Evolutionary conservation across 2,797 vertebrate species (phyloP).

Genomic region (Triplophysa bombifrons): DNA sequence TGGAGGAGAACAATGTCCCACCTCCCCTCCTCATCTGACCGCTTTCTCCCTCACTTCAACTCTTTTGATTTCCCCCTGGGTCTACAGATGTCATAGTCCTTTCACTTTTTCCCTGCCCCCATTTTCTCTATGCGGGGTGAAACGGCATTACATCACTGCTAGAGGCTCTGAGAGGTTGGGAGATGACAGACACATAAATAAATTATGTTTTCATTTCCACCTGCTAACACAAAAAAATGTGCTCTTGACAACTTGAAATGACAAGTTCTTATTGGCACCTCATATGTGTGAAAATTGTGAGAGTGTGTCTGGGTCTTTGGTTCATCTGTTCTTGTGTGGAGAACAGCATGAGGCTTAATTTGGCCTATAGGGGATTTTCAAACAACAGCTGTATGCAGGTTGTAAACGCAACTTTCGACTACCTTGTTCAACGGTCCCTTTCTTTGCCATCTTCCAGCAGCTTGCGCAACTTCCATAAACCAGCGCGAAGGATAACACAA

Average conservation of each 20-base stretch:
- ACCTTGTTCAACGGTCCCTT: conserved; percentile 44
- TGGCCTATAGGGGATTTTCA: conserved; percentile 67
- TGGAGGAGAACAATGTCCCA: conserved; percentile 64
- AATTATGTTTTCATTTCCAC: conserved; percentile 42
- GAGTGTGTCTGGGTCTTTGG: conserved; percentile 47
- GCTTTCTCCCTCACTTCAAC: conserved; percentile 30
- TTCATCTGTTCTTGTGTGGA: conserved; percentile 58
- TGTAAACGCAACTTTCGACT: conserved; percentile 56
- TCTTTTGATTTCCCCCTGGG: conserved; percentile 71
- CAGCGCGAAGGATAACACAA: background rate
- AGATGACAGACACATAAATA: conserved; percentile 60
- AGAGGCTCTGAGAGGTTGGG: conserved; percentile 45
- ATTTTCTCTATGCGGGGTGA: conserved; percentile 72
- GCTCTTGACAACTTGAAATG: background rate
- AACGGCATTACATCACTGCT: conserved; percentile 74
- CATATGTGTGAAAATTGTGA: conserved; percentile 32
- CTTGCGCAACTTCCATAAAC: conserved; percentile 40
- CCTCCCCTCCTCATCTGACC: conserved; percentile 51
- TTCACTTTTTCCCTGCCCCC: conserved; percentile 64
- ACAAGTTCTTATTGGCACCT: background rate
- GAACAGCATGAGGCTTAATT: conserved; percentile 65
- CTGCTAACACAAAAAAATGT: conserved; percentile 27
- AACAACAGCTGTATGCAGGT: conserved; percentile 67
- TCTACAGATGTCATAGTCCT: conserved; percentile 79
- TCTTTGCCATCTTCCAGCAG: conserved; percentile 26